Evolutionary conservation across 2,888 invertebrate genomes (phyloP), one percentile per base, ranked within the genome.

Genomic region (Unio delphinus): DNA sequence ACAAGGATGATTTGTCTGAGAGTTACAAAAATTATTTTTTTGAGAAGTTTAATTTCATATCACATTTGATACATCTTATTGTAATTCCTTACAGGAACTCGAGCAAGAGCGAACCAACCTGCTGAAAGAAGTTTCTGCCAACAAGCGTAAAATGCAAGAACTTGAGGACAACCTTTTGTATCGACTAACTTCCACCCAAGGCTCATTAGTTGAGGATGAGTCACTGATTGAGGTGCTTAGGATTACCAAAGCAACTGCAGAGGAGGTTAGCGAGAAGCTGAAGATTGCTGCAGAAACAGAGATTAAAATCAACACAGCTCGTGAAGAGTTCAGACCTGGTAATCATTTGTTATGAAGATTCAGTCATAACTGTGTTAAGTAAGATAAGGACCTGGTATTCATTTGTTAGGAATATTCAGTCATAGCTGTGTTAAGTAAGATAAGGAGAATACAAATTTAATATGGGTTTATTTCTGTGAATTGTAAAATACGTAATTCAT

Each of bases 141-240:
- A 98, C 91, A 98, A 98, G 90, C 92, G 96, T 74, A 95, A 95
- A 81, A 98, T 98, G 96, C 96, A 98, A 90, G 96, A 97, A 87
- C 91, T 98, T 20, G 98, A 98, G 90, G 96, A 95, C 69, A 98
- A 97, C 89, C 91, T 98, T 65, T 91, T 98, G 20, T 94, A 95
- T 84, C 93, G 97, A n/a, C 91, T 98, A 67, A 97, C 97, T 64
- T 96, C 97, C 3, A 96, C 96, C 0, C 94, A 95, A 90, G 98
- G 97, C 1, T 97, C 97, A 0, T 91, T 98, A 70, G 98, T 98
- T 0, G 98, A 98, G 83, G 98, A 98, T 83, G 98, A 98, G 90
- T 96, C 96, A 23, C 91, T 98, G 20, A 97, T 98, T 82, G 94
- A 89, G 75, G 89, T 89, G 69, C 83, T 90, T 28, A 75, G 83